A percentile compares a stretch with the other conserved stretches of the same genome.
Evolutionary conservation across 1,140 invertebrate species (phyloP).

Genomic region (Caenorhabditis briggsae): DNA sequence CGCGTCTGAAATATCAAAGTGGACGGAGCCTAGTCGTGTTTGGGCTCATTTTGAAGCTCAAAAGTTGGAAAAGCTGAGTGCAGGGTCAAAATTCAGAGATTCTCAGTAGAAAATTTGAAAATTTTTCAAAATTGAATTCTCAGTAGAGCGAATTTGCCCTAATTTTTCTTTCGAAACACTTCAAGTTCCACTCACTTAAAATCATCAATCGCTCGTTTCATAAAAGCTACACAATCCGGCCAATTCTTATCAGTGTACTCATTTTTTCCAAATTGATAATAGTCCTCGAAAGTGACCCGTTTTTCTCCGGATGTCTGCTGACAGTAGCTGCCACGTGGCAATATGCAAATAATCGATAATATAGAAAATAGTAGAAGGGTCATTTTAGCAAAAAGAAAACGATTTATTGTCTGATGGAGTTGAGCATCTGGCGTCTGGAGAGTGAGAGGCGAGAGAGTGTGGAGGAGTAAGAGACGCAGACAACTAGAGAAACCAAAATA

Average conservation of each 20-base stretch:
- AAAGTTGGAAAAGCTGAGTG: background rate
- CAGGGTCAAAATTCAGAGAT: background rate
- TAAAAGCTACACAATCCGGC: slow-evolving; percentile 59
- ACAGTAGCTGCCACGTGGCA: background rate
- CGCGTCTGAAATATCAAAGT: too few species aligned
- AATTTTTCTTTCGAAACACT: background rate
- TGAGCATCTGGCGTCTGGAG: background rate
- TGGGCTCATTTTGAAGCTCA: too few species aligned
- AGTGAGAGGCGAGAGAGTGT: background rate
- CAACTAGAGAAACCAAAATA: background rate
- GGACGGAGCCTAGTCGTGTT: too few species aligned
- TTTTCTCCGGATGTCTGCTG: background rate
- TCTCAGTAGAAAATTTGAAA: too few species aligned
- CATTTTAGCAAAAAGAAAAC: too few species aligned
- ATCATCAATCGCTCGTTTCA: slow-evolving; percentile 60
- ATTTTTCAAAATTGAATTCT: too few species aligned
- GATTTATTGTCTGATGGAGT: background rate
- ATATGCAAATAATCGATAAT: background rate
- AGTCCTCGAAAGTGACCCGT: slow-evolving; percentile 59
- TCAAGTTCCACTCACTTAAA: slow-evolving; percentile 15
- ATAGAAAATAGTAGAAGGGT: background rate
- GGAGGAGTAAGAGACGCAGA: slow-evolving; percentile 12
- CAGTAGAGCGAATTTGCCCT: too few species aligned
- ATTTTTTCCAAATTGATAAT: slow-evolving; percentile 52
- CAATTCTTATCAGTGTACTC: slow-evolving; percentile 56